Base-by-base conservation (phyloP, 2,888 invertebrate genomes). In the Magallana nippona region DNA sequence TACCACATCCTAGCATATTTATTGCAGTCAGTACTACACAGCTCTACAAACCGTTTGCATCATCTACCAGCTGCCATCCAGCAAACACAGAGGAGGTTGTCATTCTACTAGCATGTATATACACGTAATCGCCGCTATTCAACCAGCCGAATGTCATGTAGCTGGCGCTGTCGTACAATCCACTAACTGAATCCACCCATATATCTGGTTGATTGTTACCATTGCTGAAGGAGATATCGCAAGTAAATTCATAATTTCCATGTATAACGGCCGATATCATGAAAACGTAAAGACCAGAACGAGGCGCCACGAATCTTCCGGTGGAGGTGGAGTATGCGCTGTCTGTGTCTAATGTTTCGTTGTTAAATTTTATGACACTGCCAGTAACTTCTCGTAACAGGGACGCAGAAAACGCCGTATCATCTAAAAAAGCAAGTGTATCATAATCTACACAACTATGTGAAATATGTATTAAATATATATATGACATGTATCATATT, bases 141-240 rank as follows among this genome's bases (percentile, higher is more conserved):
- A 71, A 22, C 71, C 71, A 71, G 27, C 15, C 71, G 32, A 71
- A 71, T 1, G 71, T 71, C 71, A 71, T 71, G 15, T 32, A 32
- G 15, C 71, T 15, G 15, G 27, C 32, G 27, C 71, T 27, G 27
- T 71, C 71, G 32, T 71, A 27, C 1, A 11, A 2, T 5, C 32
- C 71, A 27, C 11, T 13, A 15, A 3, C 15, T 15, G 27, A 27
- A 10, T 71, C 13, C 22, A 32, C 13, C 10, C 13, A 27, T 10
- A 71, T 22, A 1, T 32, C 15, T 27, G 71, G 71, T 22, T 27
- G 22, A 27, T 22, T 8, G 19, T 10, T 60, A 15, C 27, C 22
- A 13, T 71, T 22, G 13, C 71, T 27, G 2, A 71, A 27, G 11
- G 11, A 13, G 15, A 71, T 19, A 15, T 10, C 22, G 27, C 1